Conservation (phyloP, 2,888 invertebrate species). For the Oscheius myriophilus region DNA sequence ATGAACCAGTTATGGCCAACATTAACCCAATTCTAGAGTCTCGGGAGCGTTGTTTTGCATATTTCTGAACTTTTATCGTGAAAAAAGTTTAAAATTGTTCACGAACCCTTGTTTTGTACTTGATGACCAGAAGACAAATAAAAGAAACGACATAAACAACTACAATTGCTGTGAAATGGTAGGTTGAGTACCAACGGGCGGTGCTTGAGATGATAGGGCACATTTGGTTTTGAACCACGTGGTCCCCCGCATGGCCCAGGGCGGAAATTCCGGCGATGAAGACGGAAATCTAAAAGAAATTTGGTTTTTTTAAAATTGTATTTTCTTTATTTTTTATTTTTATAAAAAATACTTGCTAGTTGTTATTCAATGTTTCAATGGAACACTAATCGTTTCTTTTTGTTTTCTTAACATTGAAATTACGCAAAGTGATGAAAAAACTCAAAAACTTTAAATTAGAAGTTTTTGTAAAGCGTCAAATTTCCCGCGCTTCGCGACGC, state of each 20-base stretch:
- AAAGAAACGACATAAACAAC: conserved; percentile 56
- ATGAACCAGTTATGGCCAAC: conserved; percentile 27
- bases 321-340: neutral
- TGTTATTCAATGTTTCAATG: neutral
- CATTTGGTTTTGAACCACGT: conserved; percentile 44
- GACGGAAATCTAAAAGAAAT: conserved; percentile 40
- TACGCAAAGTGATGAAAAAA: too few relatives aligned
- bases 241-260: conserved; percentile 33
- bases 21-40: conserved; percentile 29
- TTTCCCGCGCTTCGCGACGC: too few relatives aligned
- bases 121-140: conserved; percentile 42
- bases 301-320: neutral
- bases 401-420: too few relatives aligned
- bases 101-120: conserved; percentile 36
- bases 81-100: neutral
- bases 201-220: conserved; percentile 63
- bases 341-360: neutral
- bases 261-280: conserved; percentile 44
- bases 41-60: conserved; percentile 11
- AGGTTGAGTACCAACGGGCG: conserved; percentile 57
- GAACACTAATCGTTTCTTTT: too few relatives aligned
- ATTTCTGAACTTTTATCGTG: conserved; percentile 19
- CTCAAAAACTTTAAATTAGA: too few relatives aligned
- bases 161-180: conserved; percentile 56
- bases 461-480: too few relatives aligned